phyloP scores from a whole-genome alignment of 2,113 vertebrate species.

The Podiceps cristatus region DNA sequence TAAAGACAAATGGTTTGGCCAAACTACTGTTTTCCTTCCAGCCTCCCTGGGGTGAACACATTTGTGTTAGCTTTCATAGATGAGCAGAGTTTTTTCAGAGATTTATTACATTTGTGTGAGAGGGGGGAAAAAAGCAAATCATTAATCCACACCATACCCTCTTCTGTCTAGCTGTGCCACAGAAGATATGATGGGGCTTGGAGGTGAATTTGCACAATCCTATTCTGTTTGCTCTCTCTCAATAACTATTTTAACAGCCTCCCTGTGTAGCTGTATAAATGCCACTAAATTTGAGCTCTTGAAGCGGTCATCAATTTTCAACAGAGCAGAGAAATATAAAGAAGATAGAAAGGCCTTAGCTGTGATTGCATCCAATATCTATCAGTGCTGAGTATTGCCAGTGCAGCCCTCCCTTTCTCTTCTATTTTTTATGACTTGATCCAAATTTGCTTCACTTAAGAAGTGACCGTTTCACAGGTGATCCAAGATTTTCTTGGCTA shows the following conservation, averaged over 20 bases:
- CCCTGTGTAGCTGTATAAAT: background rate
- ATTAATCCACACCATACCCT: background rate
- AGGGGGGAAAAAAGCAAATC: background rate
- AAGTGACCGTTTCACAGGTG: background rate
- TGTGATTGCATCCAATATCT: background rate
- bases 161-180: background rate
- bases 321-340: background rate
- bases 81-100: background rate
- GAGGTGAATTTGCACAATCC: background rate
- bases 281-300: background rate
- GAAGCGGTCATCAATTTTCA: background rate
- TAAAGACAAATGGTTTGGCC: background rate
- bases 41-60: background rate
- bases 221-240: background rate
- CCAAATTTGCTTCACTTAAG: background rate
- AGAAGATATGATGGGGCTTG: background rate
- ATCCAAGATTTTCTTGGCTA: background rate
- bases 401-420: background rate
- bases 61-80: background rate
- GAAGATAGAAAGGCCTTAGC: background rate
- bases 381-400: accelerated
- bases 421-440: background rate
- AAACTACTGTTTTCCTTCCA: background rate
- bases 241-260: background rate
- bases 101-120: background rate